Conservation (phyloP, 2,113 vertebrate genomes). For the Trematocara macrostoma region DNA sequence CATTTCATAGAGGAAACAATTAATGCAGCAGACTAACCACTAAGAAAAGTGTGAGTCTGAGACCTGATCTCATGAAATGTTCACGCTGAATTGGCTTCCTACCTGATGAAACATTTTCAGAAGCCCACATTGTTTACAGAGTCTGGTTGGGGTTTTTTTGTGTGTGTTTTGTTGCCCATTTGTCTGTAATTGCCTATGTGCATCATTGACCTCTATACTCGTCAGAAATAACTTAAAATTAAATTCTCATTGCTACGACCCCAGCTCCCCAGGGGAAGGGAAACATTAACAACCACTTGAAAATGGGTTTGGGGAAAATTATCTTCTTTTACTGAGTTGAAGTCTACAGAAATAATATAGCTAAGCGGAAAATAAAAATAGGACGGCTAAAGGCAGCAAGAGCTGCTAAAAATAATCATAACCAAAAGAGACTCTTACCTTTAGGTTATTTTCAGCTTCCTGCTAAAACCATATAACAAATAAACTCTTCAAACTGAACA, state of each 20-base stretch:
- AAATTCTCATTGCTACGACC: background rate
- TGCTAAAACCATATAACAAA: background rate
- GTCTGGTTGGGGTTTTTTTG: accelerated
- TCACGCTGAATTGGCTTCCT: background rate
- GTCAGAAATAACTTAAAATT: background rate
- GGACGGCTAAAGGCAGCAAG: background rate
- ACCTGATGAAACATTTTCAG: background rate
- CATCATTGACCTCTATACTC: background rate
- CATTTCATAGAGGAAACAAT: background rate
- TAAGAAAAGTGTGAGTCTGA: background rate
- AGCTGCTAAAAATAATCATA: background rate
- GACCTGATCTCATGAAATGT: background rate
- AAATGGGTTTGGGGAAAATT: background rate
- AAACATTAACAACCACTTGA: background rate
- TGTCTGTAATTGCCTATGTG: background rate
- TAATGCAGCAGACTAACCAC: background rate
- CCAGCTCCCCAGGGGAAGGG: background rate
- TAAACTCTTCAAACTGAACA: background rate
- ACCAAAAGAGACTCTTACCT: background rate
- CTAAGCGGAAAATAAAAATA: background rate
- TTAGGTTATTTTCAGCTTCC: background rate
- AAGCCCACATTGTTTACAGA: background rate
- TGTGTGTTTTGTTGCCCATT: background rate
- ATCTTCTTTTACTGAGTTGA: background rate
- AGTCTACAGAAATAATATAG: background rate